Evolutionary conservation across 37 sponge, comb jelly and placozoan genomes (phyloP), one percentile per base, ranked within the genome.

Genomic region (Lycopodina hypogea): DNA sequence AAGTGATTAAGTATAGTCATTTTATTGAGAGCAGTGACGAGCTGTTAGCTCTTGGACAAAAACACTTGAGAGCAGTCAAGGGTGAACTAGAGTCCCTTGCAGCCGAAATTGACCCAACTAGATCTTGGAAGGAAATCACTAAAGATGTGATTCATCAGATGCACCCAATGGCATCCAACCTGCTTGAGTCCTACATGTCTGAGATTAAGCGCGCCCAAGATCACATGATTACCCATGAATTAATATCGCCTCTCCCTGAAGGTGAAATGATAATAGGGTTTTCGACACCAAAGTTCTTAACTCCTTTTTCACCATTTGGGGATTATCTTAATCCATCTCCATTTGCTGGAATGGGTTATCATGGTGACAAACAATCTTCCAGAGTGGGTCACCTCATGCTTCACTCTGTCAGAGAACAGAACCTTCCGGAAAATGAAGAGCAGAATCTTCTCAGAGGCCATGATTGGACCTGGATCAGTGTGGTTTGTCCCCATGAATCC

Each of bases 251-350:
- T 19, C 37, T 87, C 11, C 82, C 88, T 0, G 39, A 36, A 22
- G 72, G 50, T 0, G 88, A 87, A 41, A 81, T 59, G 21, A 81
- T 87, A 42, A 9, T 81, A 11, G 88, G 88, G 21, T 81, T 87
- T 41, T 65, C 80, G 15, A 87, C 88, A 4, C 88, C 88, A 0
- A 45, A 40, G 28, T 81, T 81, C 23, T 51, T 87, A 26, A 56
- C 59, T 14, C 88, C 88, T 19, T 87, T 87, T 52, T 77, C 88
- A 8, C 88, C 88, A 12, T 69, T 87, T 65, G 88, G 88, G 0
- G 88, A 87, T 70, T 87, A 70, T 39, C 72, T 87, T 12, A 87
- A 87, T 41, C 88, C 88, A 1, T 66, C 78, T 17, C 88, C 88
- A 0, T 87, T 87, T 81, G 82, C 78, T 33, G 64, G 72, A 52